A percentile compares a stretch with the other conserved stretches of the same genome.
These are phyloP conservation scores for Crossocerus cetratus DNA, from an alignment of 2,888 invertebrate genomes.

Conservation along the genomic window DNA sequence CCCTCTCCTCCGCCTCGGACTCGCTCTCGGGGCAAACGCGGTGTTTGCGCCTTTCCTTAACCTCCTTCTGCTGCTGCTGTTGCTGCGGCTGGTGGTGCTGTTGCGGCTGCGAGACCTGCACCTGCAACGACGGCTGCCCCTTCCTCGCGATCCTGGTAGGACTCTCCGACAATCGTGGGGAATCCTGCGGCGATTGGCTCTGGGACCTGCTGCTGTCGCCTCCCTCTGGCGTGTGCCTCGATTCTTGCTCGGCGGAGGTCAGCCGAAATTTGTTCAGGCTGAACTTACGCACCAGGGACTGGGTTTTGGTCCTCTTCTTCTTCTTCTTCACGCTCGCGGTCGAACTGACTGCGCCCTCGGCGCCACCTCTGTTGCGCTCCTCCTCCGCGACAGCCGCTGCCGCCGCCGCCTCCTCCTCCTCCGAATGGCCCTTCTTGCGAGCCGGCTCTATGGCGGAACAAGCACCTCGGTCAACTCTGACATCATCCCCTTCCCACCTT, in stretches of 20 bases:
- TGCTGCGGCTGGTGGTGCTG: no score
- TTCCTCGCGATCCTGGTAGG: constrained; percentile 52
- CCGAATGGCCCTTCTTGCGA: constrained; percentile 36
- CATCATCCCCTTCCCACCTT: no score
- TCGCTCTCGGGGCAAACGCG: constrained; percentile 18
- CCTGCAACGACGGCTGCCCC: constrained; percentile 26
- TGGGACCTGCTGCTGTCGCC: constrained; percentile 70
- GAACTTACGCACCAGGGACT: constrained; percentile 69
- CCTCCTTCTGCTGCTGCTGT: no score
- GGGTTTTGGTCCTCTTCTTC: constrained; percentile 57
- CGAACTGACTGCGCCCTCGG: constrained; percentile 20
- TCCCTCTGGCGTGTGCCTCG: constrained; percentile 70
- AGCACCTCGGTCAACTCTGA: constrained; percentile 24
- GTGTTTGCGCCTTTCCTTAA: constrained; percentile 13
- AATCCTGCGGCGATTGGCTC: constrained; percentile 73
- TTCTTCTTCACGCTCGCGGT: constrained; percentile 55
- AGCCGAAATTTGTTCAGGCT: constrained; percentile 70
- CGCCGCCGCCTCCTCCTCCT: constrained; percentile 21
- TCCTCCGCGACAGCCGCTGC: not conserved
- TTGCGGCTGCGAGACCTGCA: no score
- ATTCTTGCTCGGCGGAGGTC: constrained; percentile 50
- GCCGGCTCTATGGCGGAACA: constrained; percentile 36
- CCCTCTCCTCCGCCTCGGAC: constrained; percentile 19
- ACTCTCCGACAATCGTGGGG: constrained; percentile 63
- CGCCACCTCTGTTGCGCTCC: constrained; percentile 1